phyloP scores from a whole-genome alignment of 2,888 invertebrate species.

The Euspilapteryx auroguttella region DNA sequence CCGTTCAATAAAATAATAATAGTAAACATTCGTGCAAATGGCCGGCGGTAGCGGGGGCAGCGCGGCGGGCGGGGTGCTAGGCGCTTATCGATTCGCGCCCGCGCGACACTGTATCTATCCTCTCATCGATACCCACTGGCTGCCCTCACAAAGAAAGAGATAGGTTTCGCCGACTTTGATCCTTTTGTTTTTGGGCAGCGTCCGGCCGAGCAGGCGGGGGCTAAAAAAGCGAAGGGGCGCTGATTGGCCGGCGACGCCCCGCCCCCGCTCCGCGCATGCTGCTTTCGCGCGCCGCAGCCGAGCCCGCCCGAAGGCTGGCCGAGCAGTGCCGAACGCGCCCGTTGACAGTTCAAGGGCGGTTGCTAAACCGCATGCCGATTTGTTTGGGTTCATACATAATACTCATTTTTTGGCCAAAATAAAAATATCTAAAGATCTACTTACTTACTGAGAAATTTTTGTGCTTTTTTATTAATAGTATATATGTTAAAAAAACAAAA shows the following conservation, averaged over 20 bases:
- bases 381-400: constrained; percentile 51
- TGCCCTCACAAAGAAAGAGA: constrained; percentile 60
- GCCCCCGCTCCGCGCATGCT: constrained; percentile 27
- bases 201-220: constrained; percentile 58
- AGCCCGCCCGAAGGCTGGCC: too few species aligned
- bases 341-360: constrained; percentile 53
- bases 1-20: constrained; percentile 61
- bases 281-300: constrained; percentile 15
- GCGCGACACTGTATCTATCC: constrained; percentile 59
- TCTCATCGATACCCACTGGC: constrained; percentile 57
- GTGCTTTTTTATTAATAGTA: too few species aligned
- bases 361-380: constrained; percentile 31
- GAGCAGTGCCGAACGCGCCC: constrained; percentile 4
- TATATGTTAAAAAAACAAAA: too few species aligned
- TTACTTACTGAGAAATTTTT: too few species aligned
- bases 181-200: constrained; percentile 63
- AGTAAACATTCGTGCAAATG: constrained; percentile 61
- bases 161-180: constrained; percentile 61
- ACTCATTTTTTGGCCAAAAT: too few species aligned
- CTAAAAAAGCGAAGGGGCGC: constrained; percentile 56
- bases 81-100: constrained; percentile 52
- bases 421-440: too few species aligned
- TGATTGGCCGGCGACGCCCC: constrained; percentile 47
- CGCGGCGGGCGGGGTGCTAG: constrained; percentile 16
- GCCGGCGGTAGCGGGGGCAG: constrained; percentile 30